These are phyloP conservation scores for Cylindroiulus punctatus DNA, from an alignment of 2,888 invertebrate species.

Conservation along the genomic window DNA sequence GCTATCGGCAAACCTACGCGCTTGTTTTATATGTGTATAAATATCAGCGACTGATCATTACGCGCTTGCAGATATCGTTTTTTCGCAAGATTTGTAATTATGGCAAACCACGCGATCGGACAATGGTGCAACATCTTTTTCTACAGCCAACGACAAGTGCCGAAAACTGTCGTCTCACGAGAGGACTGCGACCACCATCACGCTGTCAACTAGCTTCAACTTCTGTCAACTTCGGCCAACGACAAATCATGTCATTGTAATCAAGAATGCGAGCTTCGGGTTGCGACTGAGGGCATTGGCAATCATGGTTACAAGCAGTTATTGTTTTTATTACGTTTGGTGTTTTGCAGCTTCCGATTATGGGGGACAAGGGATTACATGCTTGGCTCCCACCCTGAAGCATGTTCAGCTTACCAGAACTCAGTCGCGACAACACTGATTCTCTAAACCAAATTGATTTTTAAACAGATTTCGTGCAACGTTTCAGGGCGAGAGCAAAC, in stretches of 20 bases:
- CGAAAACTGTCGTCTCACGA: background rate
- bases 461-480: background rate
- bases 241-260: conserved; percentile 4
- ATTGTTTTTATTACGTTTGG: conserved; percentile 31
- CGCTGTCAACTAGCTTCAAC: conserved; percentile 24
- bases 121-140: conserved; percentile 40
- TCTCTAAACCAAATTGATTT: background rate
- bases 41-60: conserved; percentile 6
- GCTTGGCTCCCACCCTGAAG: background rate
- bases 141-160: conserved; percentile 11
- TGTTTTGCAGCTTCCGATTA: conserved; percentile 14
- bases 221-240: background rate
- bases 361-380: background rate
- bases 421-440: background rate
- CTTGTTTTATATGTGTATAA: conserved; percentile 42
- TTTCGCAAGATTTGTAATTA: conserved; percentile 45
- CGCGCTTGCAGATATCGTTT: conserved; percentile 39
- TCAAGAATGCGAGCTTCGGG: background rate
- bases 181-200: background rate
- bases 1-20: background rate
- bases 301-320: conserved; percentile 29
- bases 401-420: background rate
- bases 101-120: background rate
- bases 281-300: background rate
- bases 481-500: background rate